These are phyloP conservation scores for Melanostoma mellinum DNA, from an alignment of 2,888 invertebrate genomes.

Conservation along the genomic window DNA sequence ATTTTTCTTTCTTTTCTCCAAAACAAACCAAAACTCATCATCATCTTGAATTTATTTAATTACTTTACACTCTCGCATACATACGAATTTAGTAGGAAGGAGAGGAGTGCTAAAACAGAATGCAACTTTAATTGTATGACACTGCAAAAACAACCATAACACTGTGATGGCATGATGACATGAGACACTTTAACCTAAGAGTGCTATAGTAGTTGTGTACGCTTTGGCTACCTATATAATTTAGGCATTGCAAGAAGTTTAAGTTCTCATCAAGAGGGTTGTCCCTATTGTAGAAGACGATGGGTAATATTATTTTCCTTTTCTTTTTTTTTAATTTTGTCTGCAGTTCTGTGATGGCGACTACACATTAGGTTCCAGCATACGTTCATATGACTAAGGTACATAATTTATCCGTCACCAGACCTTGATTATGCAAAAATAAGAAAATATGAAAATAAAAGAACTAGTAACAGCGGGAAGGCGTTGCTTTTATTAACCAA, in stretches of 20 bases:
- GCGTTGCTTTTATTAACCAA: conserved; percentile 56
- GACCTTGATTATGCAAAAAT: conserved; percentile 53
- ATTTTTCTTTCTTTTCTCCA: too few relatives aligned
- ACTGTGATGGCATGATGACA: conserved; percentile 62
- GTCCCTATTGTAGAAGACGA: conserved; percentile 44
- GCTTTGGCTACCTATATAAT: conserved; percentile 16
- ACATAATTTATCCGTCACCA: conserved; percentile 57
- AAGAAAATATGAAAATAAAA: neutral
- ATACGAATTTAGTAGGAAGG: neutral
- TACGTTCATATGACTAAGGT: conserved; percentile 14
- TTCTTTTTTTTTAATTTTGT: conserved; percentile 23
- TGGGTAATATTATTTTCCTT: conserved; percentile 34
- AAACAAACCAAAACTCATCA: conserved; percentile 22
- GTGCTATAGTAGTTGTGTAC: conserved; percentile 1
- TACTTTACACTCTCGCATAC: conserved; percentile 29
- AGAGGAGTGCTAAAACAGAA: neutral
- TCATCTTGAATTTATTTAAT: conserved; percentile 22
- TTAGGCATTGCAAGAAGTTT: conserved; percentile 17
- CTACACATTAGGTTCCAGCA: conserved; percentile 14
- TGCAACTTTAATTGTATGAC: conserved; percentile 53
- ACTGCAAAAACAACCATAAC: conserved; percentile 43
- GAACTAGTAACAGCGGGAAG: conserved; percentile 62
- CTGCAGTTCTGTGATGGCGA: conserved; percentile 52
- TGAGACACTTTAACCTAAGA: conserved; percentile 42
- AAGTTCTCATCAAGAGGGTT: conserved; percentile 51